A percentile compares a stretch with the other conserved stretches of the same genome.
phyloP scores from a whole-genome alignment of 2,888 invertebrate genomes.

The Hyposoter didymator region DNA sequence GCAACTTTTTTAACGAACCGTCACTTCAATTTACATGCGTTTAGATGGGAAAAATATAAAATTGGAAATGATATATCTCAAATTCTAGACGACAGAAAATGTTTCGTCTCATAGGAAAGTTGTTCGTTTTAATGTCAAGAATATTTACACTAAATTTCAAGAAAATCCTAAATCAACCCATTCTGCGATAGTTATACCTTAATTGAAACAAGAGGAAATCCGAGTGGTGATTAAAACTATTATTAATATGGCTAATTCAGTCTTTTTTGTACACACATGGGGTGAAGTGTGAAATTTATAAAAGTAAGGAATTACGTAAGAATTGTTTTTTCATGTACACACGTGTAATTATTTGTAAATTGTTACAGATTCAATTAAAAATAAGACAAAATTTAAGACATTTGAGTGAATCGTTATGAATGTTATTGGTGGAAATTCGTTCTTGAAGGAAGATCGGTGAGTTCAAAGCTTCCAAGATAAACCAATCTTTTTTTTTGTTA shows the following conservation, averaged over 20 bases:
- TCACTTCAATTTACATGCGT: too few species aligned
- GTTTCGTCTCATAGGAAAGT: too few species aligned
- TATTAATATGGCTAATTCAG: neutral
- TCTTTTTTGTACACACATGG: slow-evolving; percentile 3
- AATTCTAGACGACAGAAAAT: too few species aligned
- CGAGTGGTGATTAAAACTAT: neutral
- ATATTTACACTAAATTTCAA: too few species aligned
- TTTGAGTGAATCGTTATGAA: neutral
- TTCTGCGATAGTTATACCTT: too few species aligned
- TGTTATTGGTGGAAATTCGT: neutral
- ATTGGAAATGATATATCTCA: too few species aligned
- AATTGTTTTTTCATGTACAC: slow-evolving; percentile 1
- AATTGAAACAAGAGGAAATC: neutral
- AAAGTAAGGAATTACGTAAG: neutral
- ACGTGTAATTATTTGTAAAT: slow-evolving; percentile 10
- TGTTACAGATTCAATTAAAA: slow-evolving; percentile 4
- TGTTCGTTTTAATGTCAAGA: too few species aligned
- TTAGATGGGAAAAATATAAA: too few species aligned
- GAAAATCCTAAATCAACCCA: too few species aligned
- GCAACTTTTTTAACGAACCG: too few species aligned
- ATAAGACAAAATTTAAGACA: neutral
- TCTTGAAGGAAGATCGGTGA: neutral
- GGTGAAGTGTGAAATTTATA: neutral
- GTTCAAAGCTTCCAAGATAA: neutral
- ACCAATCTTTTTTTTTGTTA: neutral